These are phyloP conservation scores for Amblyopsis hoosieri DNA, from an alignment of 2,797 vertebrate species.

Conservation along the genomic window DNA sequence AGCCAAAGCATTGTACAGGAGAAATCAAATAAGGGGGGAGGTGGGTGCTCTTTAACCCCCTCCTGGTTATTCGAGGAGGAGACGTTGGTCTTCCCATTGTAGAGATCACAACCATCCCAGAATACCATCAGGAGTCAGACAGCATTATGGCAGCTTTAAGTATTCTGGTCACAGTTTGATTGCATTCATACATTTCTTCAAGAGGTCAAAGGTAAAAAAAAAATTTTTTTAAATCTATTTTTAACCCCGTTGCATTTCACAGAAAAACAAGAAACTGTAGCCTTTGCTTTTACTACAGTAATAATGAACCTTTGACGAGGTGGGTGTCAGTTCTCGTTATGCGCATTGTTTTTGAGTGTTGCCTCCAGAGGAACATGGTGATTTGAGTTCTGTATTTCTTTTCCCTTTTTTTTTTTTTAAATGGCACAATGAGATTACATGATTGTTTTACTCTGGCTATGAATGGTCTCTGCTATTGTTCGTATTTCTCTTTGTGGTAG, in stretches of 20 bases:
- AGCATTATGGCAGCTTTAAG: constrained; percentile 38
- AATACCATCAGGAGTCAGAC: constrained; percentile 24
- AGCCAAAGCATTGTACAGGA: constrained; percentile 2
- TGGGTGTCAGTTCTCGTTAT: no score
- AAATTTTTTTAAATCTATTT: constrained; percentile 39
- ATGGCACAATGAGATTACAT: constrained; percentile 61
- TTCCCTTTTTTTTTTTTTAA: constrained; percentile 17
- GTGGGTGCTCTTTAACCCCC: constrained; percentile 19
- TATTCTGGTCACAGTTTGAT: constrained; percentile 5
- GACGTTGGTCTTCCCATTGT: constrained; percentile 16
- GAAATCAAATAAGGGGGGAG: neutral
- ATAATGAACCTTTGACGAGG: no score
- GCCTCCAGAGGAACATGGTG: no score
- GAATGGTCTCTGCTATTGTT: constrained; percentile 53
- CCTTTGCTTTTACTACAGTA: neutral
- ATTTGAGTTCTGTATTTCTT: constrained; percentile 10
- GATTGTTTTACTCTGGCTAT: constrained; percentile 54
- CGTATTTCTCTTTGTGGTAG: constrained; percentile 71
- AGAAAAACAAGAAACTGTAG: constrained; percentile 21
- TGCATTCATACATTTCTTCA: constrained; percentile 37
- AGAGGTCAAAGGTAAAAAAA: constrained; percentile 20
- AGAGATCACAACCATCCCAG: constrained; percentile 35
- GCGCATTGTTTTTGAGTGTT: no score
- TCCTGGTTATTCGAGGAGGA: constrained; percentile 10
- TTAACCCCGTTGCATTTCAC: constrained; percentile 24